A percentile compares a stretch with the other conserved stretches of the same genome.
These are phyloP conservation scores for Sinodicranocentrus sp. DNA, from an alignment of 2,888 invertebrate species.

Conservation along the genomic window DNA sequence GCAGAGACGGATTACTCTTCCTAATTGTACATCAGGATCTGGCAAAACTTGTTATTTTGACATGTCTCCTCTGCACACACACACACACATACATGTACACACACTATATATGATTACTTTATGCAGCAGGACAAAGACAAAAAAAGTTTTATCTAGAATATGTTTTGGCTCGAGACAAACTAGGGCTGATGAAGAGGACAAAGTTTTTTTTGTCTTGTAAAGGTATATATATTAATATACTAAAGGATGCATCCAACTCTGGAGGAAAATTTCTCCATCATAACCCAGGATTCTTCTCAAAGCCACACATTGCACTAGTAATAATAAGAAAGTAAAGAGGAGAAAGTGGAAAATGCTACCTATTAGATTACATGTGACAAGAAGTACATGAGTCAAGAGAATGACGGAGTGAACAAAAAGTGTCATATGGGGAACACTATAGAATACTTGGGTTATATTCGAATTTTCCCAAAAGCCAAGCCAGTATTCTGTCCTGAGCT, in stretches of 20 bases:
- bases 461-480: too few relatives aligned
- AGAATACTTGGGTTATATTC: too few relatives aligned
- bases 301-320: too few relatives aligned
- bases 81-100: neutral
- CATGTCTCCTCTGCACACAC: constrained; percentile 54
- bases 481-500: constrained; percentile 49
- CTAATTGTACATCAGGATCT: constrained; percentile 67
- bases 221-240: too few relatives aligned
- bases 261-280: too few relatives aligned
- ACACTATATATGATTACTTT: constrained; percentile 54
- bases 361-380: constrained; percentile 66
- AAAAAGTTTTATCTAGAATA: constrained; percentile 23
- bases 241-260: too few relatives aligned
- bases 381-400: constrained; percentile 1
- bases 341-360: neutral
- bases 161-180: too few relatives aligned
- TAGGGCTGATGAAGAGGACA: too few relatives aligned
- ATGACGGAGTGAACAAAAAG: neutral
- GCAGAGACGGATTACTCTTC: constrained; percentile 65
- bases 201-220: too few relatives aligned
- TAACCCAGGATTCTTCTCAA: too few relatives aligned
- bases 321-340: too few relatives aligned
- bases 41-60: constrained; percentile 69
- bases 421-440: constrained; percentile 9
- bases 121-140: constrained; percentile 13